phyloP scores from a whole-genome alignment of 2,888 invertebrate species.

The Nymphalis c-album region DNA sequence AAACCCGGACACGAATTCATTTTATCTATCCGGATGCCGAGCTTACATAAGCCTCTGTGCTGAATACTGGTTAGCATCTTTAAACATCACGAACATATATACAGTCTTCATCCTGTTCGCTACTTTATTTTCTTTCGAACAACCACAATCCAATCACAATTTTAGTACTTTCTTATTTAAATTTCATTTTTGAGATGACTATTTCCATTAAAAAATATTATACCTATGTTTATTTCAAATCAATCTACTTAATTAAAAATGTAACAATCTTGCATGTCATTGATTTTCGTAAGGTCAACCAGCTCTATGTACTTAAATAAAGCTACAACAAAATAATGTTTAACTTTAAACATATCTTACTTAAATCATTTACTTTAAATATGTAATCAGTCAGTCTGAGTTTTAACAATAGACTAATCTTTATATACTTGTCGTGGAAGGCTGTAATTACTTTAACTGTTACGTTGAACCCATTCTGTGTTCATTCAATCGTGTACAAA shows the following conservation, averaged over 20 bases:
- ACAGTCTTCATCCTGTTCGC: neutral
- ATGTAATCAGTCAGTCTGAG: constrained; percentile 9
- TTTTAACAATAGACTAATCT: constrained; percentile 23
- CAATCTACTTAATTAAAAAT: too few species aligned
- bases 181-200: too few species aligned
- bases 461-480: constrained; percentile 33
- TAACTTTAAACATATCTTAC: too few species aligned
- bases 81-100: neutral
- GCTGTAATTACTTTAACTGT: constrained; percentile 28
- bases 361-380: too few species aligned
- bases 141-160: too few species aligned
- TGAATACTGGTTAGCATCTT: constrained; percentile 18
- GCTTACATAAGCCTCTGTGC: constrained; percentile 50
- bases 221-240: too few species aligned
- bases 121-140: neutral
- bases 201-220: too few species aligned
- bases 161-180: too few species aligned
- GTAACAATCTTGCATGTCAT: too few species aligned
- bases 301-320: too few species aligned
- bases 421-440: constrained; percentile 29
- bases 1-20: constrained; percentile 62
- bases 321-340: too few species aligned
- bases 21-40: constrained; percentile 55
- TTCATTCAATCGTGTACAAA: constrained; percentile 32
- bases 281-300: too few species aligned